Conservation (phyloP, 2,113 vertebrate species). For the Neogobius melanostomus region DNA sequence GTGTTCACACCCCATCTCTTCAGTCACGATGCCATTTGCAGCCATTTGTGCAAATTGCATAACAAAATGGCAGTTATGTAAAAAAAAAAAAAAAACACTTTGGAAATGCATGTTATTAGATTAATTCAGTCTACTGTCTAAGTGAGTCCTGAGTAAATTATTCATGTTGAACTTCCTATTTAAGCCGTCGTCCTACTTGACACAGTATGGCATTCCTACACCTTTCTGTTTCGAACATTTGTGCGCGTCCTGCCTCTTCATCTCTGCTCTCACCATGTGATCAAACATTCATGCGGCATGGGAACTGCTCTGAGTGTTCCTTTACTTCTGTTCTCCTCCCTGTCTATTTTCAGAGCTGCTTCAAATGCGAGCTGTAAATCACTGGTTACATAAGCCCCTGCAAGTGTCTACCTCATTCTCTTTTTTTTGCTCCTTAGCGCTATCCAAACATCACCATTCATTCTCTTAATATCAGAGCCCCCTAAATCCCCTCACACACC, state of each 20-base stretch:
- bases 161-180: neutral
- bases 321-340: conserved; percentile 73
- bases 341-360: conserved; percentile 77
- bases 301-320: conserved; percentile 75
- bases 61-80: conserved; percentile 71
- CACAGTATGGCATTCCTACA: conserved; percentile 13
- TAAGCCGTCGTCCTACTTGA: neutral
- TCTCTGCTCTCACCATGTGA: conserved; percentile 63
- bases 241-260: conserved; percentile 44
- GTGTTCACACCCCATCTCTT: conserved; percentile 49
- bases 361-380: conserved; percentile 72
- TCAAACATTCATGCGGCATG: conserved; percentile 77
- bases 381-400: conserved; percentile 72
- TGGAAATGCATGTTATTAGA: neutral
- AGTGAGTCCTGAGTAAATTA: neutral
- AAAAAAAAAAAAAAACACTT: conserved; percentile 30
- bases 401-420: conserved; percentile 47
- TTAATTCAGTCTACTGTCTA: neutral
- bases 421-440: conserved; percentile 26
- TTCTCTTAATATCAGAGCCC: conserved; percentile 18
- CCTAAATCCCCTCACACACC: conserved; percentile 7
- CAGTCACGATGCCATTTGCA: conserved; percentile 42
- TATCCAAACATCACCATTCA: conserved; percentile 44
- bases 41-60: conserved; percentile 61
- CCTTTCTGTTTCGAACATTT: conserved; percentile 42